Conservation (phyloP, 2,113 vertebrate genomes). For the Athene cunicularia region DNA sequence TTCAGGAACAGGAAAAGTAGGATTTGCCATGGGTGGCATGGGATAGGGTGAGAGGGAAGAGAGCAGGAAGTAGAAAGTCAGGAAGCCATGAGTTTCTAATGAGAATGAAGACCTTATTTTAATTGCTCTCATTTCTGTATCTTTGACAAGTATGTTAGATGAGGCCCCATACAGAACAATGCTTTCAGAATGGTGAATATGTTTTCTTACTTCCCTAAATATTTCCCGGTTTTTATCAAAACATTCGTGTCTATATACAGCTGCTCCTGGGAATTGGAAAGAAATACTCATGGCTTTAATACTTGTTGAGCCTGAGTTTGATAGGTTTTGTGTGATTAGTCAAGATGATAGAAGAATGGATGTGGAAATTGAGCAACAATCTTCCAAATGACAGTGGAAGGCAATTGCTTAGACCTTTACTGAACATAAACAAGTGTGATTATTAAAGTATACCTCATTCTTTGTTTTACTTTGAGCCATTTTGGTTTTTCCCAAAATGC, state of each 20-base stretch:
- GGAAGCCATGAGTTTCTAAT: neutral
- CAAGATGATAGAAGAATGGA: neutral
- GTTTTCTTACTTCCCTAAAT: neutral
- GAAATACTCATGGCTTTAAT: neutral
- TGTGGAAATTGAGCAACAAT: neutral
- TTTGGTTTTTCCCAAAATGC: neutral
- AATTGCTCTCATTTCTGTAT: neutral
- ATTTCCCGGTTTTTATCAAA: neutral
- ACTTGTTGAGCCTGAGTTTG: constrained; percentile 39
- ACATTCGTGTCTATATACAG: neutral
- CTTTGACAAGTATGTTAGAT: neutral
- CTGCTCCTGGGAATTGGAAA: neutral
- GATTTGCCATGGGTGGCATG: neutral
- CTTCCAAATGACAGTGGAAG: neutral
- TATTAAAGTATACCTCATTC: neutral
- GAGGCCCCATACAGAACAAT: neutral
- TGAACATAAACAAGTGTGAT: neutral
- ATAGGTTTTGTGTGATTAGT: neutral
- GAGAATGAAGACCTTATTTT: neutral
- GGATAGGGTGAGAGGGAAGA: constrained; percentile 9
- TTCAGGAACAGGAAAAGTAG: neutral
- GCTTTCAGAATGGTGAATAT: neutral
- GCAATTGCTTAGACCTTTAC: neutral
- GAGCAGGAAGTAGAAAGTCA: constrained; percentile 8
- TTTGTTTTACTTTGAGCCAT: neutral